These are phyloP conservation scores for Pangasius sanitwongsei DNA, from an alignment of 2,797 vertebrate species.

Conservation along the genomic window DNA sequence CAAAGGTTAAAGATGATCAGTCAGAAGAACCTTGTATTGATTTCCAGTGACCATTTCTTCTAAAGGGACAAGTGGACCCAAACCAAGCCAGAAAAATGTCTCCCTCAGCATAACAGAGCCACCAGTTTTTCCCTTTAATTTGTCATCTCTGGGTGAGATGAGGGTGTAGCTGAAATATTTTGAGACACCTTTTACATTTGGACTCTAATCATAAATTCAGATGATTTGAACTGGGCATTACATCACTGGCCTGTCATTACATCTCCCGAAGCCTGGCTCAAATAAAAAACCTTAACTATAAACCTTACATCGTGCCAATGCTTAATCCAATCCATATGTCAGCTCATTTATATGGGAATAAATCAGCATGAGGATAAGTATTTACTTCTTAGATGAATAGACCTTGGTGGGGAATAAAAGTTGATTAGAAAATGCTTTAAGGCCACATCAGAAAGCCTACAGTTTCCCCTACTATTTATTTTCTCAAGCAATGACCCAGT, in stretches of 20 bases:
- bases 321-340: conserved; percentile 75
- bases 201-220: conserved; percentile 43
- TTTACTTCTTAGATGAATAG: conserved; percentile 72
- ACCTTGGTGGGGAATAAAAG: conserved; percentile 67
- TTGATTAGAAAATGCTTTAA: conserved; percentile 69
- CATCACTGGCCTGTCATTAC: conserved; percentile 55
- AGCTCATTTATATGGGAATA: conserved; percentile 75
- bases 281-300: conserved; percentile 71
- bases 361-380: conserved; percentile 72
- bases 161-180: conserved; percentile 20
- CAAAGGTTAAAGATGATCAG: background rate
- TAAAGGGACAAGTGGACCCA: background rate
- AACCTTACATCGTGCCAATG: conserved; percentile 65
- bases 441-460: conserved; percentile 61
- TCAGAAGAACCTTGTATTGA: background rate
- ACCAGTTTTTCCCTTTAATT: background rate
- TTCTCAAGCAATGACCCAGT: conserved; percentile 51
- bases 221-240: conserved; percentile 48
- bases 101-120: background rate
- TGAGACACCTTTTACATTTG: conserved; percentile 31
- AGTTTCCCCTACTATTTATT: conserved; percentile 59
- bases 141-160: background rate
- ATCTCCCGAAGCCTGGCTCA: conserved; percentile 48
- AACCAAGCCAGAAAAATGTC: background rate
- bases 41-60: background rate